phyloP scores from a whole-genome alignment of 2,888 invertebrate species.

The Pyrochroa serraticornis region DNA sequence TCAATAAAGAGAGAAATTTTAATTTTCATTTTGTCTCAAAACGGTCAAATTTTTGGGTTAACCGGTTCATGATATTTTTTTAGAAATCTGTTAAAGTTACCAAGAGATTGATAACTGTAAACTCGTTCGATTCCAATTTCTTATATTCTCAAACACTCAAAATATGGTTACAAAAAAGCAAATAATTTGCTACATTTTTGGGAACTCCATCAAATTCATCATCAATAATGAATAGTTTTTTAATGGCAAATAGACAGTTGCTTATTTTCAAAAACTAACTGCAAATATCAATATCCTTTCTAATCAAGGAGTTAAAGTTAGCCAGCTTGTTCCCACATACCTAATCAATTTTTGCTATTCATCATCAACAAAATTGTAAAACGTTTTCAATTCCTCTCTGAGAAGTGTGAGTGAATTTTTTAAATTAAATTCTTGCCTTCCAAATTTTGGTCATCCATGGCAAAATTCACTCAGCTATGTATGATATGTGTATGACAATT shows the following conservation, averaged over 20 bases:
- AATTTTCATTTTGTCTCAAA: too few species aligned
- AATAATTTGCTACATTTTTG: not conserved
- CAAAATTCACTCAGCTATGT: not conserved
- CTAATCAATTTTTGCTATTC: not conserved
- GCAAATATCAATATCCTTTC: not conserved
- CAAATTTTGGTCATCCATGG: not conserved
- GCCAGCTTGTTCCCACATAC: not conserved
- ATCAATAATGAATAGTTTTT: not conserved
- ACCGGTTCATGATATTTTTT: too few species aligned
- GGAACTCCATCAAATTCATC: not conserved
- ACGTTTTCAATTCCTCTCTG: not conserved
- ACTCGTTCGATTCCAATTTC: too few species aligned
- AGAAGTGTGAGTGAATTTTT: not conserved
- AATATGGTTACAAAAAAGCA: not conserved
- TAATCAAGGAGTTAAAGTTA: not conserved
- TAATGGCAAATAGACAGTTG: not conserved
- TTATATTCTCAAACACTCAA: too few species aligned
- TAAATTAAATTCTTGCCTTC: not conserved
- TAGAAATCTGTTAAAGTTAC: too few species aligned
- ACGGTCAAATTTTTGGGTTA: too few species aligned
- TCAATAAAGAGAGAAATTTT: too few species aligned
- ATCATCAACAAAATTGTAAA: not conserved
- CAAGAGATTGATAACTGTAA: too few species aligned
- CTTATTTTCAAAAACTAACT: not conserved
- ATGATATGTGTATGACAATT: constrained; percentile 1